Evolutionary conservation across 2,888 invertebrate genomes (phyloP).

Genomic region (Caradrina kadenii): DNA sequence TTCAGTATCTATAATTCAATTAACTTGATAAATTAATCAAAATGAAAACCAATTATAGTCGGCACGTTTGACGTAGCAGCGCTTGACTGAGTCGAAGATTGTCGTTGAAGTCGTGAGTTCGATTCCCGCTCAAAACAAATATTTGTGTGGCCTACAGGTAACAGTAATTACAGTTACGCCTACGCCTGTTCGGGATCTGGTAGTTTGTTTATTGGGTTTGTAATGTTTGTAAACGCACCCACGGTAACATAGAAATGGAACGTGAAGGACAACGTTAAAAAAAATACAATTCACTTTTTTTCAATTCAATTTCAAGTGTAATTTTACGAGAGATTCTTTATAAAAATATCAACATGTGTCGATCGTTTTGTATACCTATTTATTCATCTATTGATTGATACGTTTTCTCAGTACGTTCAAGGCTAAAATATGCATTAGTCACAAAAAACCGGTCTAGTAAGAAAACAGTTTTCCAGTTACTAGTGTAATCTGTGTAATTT

Average conservation of each 20-base stretch:
- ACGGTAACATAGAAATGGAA: no score
- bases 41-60: slow-evolving; percentile 2
- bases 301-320: not conserved
- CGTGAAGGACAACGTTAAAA: no score
- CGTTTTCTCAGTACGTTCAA: slow-evolving; percentile 38
- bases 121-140: no score
- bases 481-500: slow-evolving; percentile 23
- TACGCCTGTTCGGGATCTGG: no score
- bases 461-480: slow-evolving; percentile 28
- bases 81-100: no score
- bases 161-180: no score
- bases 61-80: no score
- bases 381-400: slow-evolving; percentile 13
- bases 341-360: not conserved
- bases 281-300: slow-evolving; percentile 3
- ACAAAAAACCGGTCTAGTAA: slow-evolving; percentile 43
- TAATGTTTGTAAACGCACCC: no score
- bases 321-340: slow-evolving; percentile 4
- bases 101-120: no score
- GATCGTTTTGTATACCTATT: not conserved
- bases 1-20: slow-evolving; percentile 13
- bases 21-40: slow-evolving; percentile 21
- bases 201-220: no score
- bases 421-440: slow-evolving; percentile 40
- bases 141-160: no score